A percentile compares a stretch with the other conserved stretches of the same genome.
These are phyloP conservation scores for Papilio gigon DNA, from an alignment of 2,888 invertebrate species.

Conservation along the genomic window DNA sequence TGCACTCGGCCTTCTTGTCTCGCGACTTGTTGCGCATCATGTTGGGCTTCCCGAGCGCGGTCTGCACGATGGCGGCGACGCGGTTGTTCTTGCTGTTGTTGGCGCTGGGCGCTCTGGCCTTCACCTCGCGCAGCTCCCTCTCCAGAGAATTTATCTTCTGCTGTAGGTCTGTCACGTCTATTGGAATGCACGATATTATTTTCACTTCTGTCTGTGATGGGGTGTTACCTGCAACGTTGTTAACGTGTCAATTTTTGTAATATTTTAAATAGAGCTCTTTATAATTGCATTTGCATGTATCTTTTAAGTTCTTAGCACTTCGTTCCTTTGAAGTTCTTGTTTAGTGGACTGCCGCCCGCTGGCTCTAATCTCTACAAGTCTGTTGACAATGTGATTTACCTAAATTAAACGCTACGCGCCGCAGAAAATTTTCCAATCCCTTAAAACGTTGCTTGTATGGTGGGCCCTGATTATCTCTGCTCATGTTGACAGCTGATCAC, in stretches of 20 bases:
- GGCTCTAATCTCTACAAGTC: too few species aligned
- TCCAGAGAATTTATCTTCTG: slow-evolving; percentile 66
- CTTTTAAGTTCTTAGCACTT: too few species aligned
- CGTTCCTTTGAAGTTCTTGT: background rate
- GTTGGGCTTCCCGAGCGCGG: slow-evolving; percentile 31
- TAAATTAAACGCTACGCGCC: slow-evolving; percentile 69
- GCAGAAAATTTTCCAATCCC: slow-evolving; percentile 70
- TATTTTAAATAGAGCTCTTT: too few species aligned
- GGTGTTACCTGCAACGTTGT: slow-evolving; percentile 64
- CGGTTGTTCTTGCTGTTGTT: slow-evolving; percentile 28
- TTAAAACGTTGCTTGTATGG: slow-evolving; percentile 62
- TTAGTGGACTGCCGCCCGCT: background rate
- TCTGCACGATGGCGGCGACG: slow-evolving; percentile 25
- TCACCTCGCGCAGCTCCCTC: slow-evolving; percentile 57
- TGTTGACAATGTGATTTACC: too few species aligned
- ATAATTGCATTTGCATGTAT: too few species aligned
- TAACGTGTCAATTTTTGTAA: too few species aligned
- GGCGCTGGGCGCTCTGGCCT: slow-evolving; percentile 5
- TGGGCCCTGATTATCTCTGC: slow-evolving; percentile 45
- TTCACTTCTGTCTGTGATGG: slow-evolving; percentile 76
- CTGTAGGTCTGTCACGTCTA: slow-evolving; percentile 75
- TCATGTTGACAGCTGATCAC: slow-evolving; percentile 50
- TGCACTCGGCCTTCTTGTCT: slow-evolving; percentile 20
- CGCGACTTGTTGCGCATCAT: slow-evolving; percentile 17
- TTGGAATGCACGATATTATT: slow-evolving; percentile 77